Percentiles rank a stretch among this genome's conserved stretches.
phyloP scores from a whole-genome alignment of 1,140 invertebrate species.

The Papilio machaon region DNA sequence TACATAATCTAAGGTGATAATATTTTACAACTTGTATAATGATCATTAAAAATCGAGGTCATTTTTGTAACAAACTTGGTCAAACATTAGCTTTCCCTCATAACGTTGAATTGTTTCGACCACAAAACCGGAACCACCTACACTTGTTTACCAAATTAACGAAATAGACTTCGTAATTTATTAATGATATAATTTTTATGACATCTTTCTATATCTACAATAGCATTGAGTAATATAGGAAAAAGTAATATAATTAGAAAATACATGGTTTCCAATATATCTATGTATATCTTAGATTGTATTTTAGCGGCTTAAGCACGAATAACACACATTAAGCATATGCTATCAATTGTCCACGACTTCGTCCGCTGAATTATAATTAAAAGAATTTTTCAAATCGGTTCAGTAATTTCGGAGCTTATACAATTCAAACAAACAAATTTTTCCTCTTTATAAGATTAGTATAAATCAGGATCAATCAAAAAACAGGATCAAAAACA shows the following conservation, averaged over 20 bases:
- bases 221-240: background rate
- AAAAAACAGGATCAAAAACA: too few species aligned
- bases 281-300: too few species aligned
- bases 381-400: too few species aligned
- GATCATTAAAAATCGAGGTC: constrained; percentile 29
- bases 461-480: too few species aligned
- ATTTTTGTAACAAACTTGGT: constrained; percentile 23
- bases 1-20: background rate
- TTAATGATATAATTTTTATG: constrained; percentile 11
- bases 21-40: constrained; percentile 15
- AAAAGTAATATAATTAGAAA: background rate
- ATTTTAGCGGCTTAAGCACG: too few species aligned
- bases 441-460: too few species aligned
- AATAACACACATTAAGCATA: too few species aligned
- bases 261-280: too few species aligned
- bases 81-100: constrained; percentile 29
- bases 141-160: background rate
- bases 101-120: constrained; percentile 5
- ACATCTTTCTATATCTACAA: background rate
- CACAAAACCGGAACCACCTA: constrained; percentile 21
- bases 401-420: too few species aligned
- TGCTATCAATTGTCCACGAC: too few species aligned
- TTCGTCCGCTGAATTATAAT: too few species aligned
- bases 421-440: too few species aligned
- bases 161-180: background rate